A percentile compares a stretch with the other conserved stretches of the same genome.
Evolutionary conservation across 2,888 invertebrate species (phyloP).

Genomic region (Eilema caniola): DNA sequence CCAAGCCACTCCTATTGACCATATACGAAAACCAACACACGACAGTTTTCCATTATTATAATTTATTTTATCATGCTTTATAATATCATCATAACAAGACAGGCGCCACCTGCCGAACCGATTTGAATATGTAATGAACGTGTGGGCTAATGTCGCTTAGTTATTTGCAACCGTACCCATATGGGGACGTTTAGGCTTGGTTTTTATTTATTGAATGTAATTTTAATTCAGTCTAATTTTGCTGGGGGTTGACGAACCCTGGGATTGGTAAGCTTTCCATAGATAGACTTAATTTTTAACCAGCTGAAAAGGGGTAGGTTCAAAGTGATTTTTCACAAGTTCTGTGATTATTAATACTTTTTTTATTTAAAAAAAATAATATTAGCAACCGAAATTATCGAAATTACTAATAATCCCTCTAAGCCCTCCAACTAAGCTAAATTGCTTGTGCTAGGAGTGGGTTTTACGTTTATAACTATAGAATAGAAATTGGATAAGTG

Average conservation of each 20-base stretch:
- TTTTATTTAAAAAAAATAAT: not conserved
- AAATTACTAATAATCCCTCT: no score
- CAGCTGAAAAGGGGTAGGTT: not conserved
- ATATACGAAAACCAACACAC: constrained; percentile 6
- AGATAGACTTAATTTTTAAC: not conserved
- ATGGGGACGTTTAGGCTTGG: constrained; percentile 13
- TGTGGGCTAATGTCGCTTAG: constrained; percentile 35
- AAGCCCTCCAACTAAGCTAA: no score
- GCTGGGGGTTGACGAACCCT: not conserved
- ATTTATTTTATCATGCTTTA: constrained; percentile 13
- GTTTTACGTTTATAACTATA: no score
- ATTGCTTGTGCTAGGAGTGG: no score
- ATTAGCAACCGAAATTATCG: no score
- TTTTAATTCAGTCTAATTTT: constrained; percentile 13
- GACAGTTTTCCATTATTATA: constrained; percentile 10
- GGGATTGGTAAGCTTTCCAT: not conserved
- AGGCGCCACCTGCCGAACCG: constrained; percentile 23
- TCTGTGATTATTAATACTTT: not conserved
- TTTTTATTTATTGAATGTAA: constrained; percentile 20
- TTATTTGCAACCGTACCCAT: constrained; percentile 11
- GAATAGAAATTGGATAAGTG: no score
- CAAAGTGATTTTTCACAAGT: not conserved
- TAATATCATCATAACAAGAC: constrained; percentile 17
- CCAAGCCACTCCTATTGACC: not conserved
- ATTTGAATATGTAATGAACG: constrained; percentile 36